Base-by-base conservation (phyloP, 2,888 invertebrate genomes). In the Pseudococcus longispinus region DNA sequence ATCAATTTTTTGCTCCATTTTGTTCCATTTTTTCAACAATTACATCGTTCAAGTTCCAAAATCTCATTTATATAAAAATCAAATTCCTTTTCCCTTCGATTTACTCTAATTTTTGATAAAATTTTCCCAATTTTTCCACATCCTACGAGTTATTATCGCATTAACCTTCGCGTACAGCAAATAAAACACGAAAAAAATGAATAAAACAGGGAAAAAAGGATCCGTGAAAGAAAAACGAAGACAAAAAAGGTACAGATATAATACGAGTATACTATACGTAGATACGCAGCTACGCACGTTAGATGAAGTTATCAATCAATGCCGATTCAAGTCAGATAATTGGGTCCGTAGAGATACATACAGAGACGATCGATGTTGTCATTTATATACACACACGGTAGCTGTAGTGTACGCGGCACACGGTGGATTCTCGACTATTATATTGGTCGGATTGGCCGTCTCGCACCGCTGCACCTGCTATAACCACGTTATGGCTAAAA, bases 251-350 rank as follows among this genome's bases (percentile, higher is more conserved):
- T 29, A 13, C 26, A 26, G 74, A 74, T 13, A 9, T 20, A 13
- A 11, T 80, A 42, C 32, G n/a, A 32, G 77, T 26, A 26, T 13
- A 37, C 32, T 6, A 77, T 70, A 77, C 5, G 15, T 23, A 74
- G 32, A 74, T 32, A 32, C 46, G n/a, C 55, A 55, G 55, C 55
- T 55, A 55, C 60, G 23, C 60, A 60, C 60, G 32, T 37, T 74
- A 37, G 84, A 51, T 86, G 44, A 86, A 86, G 86, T 86, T 86
- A 86, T 86, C 86, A 86, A 86, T 86, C 86, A 86, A 86, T 86
- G 80, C 86, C 86, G 44, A 29, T 80, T 80, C 44, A 86, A 86
- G 86, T 55, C 77, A 51, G 77, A 86, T 86, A 86, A 86, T 86
- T 86, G 86, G 80, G 86, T 80, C 86, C 86, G 80, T 80, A 80